Base-by-base conservation (phyloP, 1,140 invertebrate genomes). In the Drosophila paulistorum region DNA sequence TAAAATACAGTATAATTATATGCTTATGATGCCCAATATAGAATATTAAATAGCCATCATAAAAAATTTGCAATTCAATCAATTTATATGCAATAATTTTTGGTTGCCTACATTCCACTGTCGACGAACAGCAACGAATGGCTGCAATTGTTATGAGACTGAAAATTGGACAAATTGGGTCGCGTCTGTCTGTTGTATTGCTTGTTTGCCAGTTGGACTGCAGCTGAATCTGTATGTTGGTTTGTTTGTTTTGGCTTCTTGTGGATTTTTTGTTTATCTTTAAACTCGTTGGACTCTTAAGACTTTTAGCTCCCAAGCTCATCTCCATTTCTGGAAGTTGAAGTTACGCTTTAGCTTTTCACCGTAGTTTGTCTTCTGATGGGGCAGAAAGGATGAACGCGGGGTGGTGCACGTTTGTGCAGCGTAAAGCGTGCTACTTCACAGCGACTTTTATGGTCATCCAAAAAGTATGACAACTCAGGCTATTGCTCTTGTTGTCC, bases 361-460 rank as follows among this genome's bases (percentile, higher is more conserved):
- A 68, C 74, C 58, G 64, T 57, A 14, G 37, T 17, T 17, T 33
- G 51, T 37, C 42, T 48, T 42, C 42, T 51, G 42, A 7, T 51
- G 6, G n/a, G 4, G 1, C 17, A 51, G 20, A 23, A 20, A 10
- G 14, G 9, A 48, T n/a, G 45, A 42, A 7, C 7, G 17, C 9
- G 42, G 45, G 7, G 13, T 10, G 17, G n/a, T 6, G 5, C 37
- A 11, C 37, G 37, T 39, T 39, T 39, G 37, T 10, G 30, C 35
- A 58, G 63, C 71, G 75, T 66, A 83, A 83, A 89, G 81, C 71
- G 81, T 79, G 77, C 74, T 75, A 83, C 84, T 89, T 81, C 81
- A 89, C 77, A 81, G 85, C 71, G 86, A 84, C 84, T 89, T 89
- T 89, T 89, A 89, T 89, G 84, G 81, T 89, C 85, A 90, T 89